phyloP scores from a whole-genome alignment of 2,888 invertebrate species.

The Eilema griseolum region DNA sequence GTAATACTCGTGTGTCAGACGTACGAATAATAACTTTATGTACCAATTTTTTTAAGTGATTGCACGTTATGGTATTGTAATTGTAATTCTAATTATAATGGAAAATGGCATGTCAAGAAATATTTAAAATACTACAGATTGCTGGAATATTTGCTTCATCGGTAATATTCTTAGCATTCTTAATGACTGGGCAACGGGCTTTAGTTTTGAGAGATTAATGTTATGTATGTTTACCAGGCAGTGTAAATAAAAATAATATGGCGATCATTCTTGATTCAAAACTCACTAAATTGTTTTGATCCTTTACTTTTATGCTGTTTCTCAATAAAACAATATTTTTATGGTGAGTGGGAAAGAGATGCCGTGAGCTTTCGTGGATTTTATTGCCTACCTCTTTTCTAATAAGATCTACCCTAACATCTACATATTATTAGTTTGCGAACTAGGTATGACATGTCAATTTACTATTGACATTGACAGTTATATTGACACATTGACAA shows the following conservation, averaged over 20 bases:
- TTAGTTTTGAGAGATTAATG: not conserved
- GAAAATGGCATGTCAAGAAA: constrained; percentile 8
- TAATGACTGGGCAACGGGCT: not conserved
- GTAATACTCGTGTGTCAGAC: constrained; percentile 21
- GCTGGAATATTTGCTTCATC: not conserved
- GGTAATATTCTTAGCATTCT: too few species aligned
- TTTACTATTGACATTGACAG: not conserved
- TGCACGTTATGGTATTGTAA: constrained; percentile 3
- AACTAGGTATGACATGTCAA: not conserved
- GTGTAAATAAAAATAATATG: too few species aligned
- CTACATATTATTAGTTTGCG: not conserved
- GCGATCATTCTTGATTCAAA: not conserved
- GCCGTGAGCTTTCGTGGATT: too few species aligned
- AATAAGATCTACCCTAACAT: not conserved
- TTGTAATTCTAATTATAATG: constrained; percentile 13
- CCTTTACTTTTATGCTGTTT: not conserved
- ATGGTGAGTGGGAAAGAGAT: not conserved
- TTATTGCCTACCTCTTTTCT: not conserved
- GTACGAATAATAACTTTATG: constrained; percentile 15
- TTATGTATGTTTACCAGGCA: not conserved
- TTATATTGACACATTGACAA: not conserved
- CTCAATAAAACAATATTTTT: not conserved
- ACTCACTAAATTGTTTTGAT: not conserved
- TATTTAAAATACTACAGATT: constrained; percentile 9
- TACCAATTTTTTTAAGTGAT: constrained; percentile 23